These are phyloP conservation scores for Beris chalybata DNA, from an alignment of 2,888 invertebrate genomes.

Conservation along the genomic window DNA sequence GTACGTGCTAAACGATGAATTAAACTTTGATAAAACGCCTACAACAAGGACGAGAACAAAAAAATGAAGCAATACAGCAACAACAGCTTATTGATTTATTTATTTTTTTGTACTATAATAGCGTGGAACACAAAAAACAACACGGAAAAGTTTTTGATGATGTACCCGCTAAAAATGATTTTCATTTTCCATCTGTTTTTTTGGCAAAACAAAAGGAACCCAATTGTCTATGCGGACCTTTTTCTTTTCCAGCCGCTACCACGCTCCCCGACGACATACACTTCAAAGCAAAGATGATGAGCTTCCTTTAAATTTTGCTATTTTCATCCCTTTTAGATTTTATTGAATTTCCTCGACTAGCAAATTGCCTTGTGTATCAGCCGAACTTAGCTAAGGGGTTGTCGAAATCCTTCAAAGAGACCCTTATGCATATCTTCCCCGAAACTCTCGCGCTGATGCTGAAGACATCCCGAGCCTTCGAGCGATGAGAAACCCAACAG, in stretches of 20 bases:
- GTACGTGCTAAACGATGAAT: slow-evolving; percentile 37
- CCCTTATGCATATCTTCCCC: slow-evolving; percentile 14
- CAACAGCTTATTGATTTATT: slow-evolving; percentile 20
- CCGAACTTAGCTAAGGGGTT: slow-evolving; percentile 32
- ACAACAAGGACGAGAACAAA: background rate
- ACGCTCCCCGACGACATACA: background rate
- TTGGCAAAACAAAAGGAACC: slow-evolving; percentile 23
- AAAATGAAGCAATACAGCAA: background rate
- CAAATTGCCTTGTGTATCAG: slow-evolving; percentile 35
- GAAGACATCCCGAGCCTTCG: slow-evolving; percentile 11
- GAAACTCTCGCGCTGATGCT: slow-evolving; percentile 10
- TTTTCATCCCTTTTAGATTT: slow-evolving; percentile 35
- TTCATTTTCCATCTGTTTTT: slow-evolving; percentile 6
- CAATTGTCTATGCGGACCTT: slow-evolving; percentile 24
- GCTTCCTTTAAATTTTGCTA: slow-evolving; percentile 35
- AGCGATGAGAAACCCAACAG: slow-evolving; percentile 29
- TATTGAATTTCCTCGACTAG: slow-evolving; percentile 37
- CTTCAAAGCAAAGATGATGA: slow-evolving; percentile 33
- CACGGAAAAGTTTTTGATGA: background rate
- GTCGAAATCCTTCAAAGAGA: slow-evolving; percentile 18
- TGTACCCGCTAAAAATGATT: no score
- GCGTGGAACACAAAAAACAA: background rate
- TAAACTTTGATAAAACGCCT: slow-evolving; percentile 38
- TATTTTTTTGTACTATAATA: background rate
- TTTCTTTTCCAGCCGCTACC: background rate